These are phyloP conservation scores for Temnothorax unifasciatus DNA, from an alignment of 2,888 invertebrate species.

Conservation along the genomic window DNA sequence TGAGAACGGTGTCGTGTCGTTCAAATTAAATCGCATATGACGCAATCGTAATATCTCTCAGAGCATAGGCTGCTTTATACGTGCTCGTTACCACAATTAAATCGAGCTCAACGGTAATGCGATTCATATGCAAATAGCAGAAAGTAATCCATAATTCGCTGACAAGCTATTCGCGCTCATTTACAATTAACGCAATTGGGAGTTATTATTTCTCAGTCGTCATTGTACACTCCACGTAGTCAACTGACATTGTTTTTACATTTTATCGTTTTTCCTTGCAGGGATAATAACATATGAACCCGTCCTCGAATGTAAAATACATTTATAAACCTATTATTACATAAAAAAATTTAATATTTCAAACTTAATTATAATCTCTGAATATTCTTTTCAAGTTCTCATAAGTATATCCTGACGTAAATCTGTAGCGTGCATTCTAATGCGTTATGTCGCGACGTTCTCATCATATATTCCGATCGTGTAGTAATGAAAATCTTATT, in stretches of 20 bases:
- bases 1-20: conserved; percentile 1
- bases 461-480: conserved; percentile 11
- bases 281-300: neutral
- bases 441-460: neutral
- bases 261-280: neutral
- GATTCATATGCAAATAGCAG: conserved; percentile 32
- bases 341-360: neutral
- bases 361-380: neutral
- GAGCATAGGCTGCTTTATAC: conserved; percentile 25
- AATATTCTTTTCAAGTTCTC: neutral
- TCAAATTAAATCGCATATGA: conserved; percentile 42
- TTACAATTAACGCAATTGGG: conserved; percentile 21
- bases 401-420: conserved; percentile 12
- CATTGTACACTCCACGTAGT: neutral
- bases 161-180: conserved; percentile 25
- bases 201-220: neutral
- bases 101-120: conserved; percentile 21
- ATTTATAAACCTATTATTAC: neutral
- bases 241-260: neutral
- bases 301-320: neutral
- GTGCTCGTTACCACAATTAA: conserved; percentile 29
- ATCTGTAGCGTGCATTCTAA: conserved; percentile 13
- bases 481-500: conserved; percentile 35
- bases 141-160: conserved; percentile 37
- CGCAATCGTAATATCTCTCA: conserved; percentile 16